Evolutionary conservation across 1,140 invertebrate genomes (phyloP), one percentile per base, ranked within the genome.

Genomic region (Phymastichus coffea): DNA sequence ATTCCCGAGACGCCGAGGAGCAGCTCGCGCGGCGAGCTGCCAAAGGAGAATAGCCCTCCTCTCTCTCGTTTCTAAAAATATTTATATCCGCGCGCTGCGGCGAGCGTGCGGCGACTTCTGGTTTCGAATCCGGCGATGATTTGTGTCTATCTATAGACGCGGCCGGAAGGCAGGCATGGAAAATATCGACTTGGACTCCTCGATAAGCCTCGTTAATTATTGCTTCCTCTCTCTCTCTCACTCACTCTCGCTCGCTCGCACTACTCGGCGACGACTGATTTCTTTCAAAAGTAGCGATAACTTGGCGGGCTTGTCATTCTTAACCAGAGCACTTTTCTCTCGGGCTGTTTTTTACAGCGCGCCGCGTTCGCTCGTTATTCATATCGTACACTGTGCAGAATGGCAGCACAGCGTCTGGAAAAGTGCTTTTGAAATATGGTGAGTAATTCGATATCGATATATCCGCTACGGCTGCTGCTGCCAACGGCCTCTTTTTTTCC

Each of bases 141-240:
- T 52, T 59, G 57, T 52, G 53, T n/a, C 40, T 52, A 59, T 59
- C 28, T 59, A 59, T 59, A 59, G 33, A 17, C 10, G 4, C 12
- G 56, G 10, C 12, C 26, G 25, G 46, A 44, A 33, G 28, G 47
- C 23, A 19, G 1, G 40, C 30, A 46, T 44, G 49, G 33, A 48
- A 48, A 54, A 52, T 53, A 54, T 54, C 57, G 41, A 26, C 25
- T 56, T 1, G 19, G 43, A 26, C 52, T n/a, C n/a, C n/a, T 49
- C 37, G 58, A 61, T 61, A 55, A 61, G 51, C 43, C 35, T 61
- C 54, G 54, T 61, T 61, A 61, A 61, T 61, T 61, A 54, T 54
- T 47, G 33, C 44, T 48, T 61, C 49, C 43, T 54, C 20, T 0
- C n/a, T 41, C 17, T 41, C 8, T 25, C 41, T 44, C 41, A 22